Evolutionary conservation across 2,888 invertebrate genomes (phyloP).

Genomic region (Marronus borbonicus): DNA sequence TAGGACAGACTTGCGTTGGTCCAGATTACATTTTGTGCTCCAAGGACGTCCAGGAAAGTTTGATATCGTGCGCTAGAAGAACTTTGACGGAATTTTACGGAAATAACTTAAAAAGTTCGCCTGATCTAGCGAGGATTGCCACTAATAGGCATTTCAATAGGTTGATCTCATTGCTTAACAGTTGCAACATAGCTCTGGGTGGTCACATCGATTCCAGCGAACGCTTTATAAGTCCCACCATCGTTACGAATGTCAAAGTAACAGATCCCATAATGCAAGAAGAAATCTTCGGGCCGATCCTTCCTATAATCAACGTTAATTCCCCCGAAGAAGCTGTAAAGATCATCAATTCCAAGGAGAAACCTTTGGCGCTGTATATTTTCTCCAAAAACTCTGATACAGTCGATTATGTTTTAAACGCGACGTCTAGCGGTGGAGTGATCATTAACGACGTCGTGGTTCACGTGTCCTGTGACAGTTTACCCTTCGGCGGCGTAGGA

Average conservation of each 20-base stretch:
- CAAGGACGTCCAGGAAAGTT: constrained; percentile 81
- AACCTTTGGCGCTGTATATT: constrained; percentile 91
- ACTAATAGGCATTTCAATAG: constrained; percentile 89
- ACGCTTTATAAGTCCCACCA: constrained; percentile 84
- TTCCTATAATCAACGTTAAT: constrained; percentile 89
- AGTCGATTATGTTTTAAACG: constrained; percentile 76
- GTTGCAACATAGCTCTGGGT: constrained; percentile 84
- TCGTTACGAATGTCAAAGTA: constrained; percentile 81
- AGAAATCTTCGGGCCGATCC: constrained; percentile 97
- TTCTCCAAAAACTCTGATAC: constrained; percentile 80
- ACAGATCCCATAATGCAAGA: constrained; percentile 87
- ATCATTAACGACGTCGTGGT: constrained; percentile 90
- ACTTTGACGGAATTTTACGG: constrained; percentile 89
- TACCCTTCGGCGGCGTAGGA: constrained; percentile 99
- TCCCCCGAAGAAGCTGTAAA: constrained; percentile 92
- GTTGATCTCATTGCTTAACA: constrained; percentile 77
- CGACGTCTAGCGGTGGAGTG: constrained; percentile 86
- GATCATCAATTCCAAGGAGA: constrained; percentile 90
- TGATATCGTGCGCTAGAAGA: constrained; percentile 70
- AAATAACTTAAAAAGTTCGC: constrained; percentile 82
- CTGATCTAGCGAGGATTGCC: constrained; percentile 87
- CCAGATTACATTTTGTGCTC: constrained; percentile 95
- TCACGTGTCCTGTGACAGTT: constrained; percentile 87
- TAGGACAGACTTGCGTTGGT: constrained; percentile 96
- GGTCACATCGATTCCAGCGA: constrained; percentile 84